These are phyloP conservation scores for Pangasianodon gigas DNA, from an alignment of 2,113 vertebrate genomes.

Conservation along the genomic window DNA sequence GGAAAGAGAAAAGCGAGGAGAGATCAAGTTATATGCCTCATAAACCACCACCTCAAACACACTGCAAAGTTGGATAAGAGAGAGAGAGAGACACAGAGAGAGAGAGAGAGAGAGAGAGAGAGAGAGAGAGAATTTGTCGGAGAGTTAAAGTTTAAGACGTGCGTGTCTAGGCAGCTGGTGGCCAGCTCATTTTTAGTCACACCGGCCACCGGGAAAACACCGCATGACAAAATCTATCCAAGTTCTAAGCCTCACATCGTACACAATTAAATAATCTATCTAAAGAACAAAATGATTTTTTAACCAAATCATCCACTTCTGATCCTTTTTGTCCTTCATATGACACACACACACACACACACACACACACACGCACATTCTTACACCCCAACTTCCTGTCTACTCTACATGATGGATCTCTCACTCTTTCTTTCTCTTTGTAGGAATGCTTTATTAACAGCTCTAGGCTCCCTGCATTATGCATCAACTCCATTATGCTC, in stretches of 20 bases:
- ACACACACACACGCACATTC: neutral
- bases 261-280: neutral
- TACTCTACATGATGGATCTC: neutral
- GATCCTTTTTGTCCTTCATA: neutral
- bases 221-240: neutral
- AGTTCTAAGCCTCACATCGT: neutral
- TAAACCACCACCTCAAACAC: neutral
- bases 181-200: neutral
- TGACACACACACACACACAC: neutral
- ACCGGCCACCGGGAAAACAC: neutral
- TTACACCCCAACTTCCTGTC: neutral
- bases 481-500: constrained; percentile 56
- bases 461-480: constrained; percentile 65
- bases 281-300: neutral
- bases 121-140: neutral
- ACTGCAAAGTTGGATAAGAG: constrained; percentile 1
- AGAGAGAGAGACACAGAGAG: neutral
- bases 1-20: neutral
- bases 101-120: neutral
- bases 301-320: neutral
- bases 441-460: constrained; percentile 46
- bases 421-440: constrained; percentile 6
- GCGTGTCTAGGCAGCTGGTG: neutral
- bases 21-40: constrained; percentile 4
- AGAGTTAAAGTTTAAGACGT: neutral